phyloP scores from a whole-genome alignment of 2,797 vertebrate species.

The Pangasius larnaudii region DNA sequence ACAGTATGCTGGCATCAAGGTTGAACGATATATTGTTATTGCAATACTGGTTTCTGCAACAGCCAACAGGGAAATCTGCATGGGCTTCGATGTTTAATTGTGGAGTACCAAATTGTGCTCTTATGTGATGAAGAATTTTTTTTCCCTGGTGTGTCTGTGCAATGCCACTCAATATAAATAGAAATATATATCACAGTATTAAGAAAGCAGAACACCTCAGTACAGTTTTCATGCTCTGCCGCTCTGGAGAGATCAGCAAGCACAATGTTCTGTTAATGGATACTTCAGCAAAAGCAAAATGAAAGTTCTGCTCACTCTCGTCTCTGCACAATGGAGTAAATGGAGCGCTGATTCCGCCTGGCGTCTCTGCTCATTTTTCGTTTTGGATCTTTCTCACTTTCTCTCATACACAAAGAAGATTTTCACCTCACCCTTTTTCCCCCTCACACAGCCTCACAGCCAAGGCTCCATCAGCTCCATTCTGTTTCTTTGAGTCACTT shows the following conservation, averaged over 20 bases:
- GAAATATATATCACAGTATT: not conserved
- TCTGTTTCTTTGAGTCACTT: slow-evolving; percentile 1
- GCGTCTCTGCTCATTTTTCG: not conserved
- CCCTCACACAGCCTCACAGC: not conserved
- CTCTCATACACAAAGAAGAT: slow-evolving; percentile 12
- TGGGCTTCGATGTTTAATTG: not conserved
- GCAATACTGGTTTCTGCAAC: not conserved
- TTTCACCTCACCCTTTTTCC: not conserved
- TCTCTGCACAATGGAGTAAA: slow-evolving; percentile 3
- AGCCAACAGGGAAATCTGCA: not conserved
- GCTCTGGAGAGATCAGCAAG: slow-evolving; percentile 2
- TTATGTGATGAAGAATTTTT: not conserved
- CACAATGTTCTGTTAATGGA: too few relatives aligned
- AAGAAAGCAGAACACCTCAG: not conserved
- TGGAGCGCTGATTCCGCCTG: slow-evolving; percentile 8
- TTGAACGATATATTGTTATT: not conserved
- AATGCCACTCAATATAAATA: slow-evolving; percentile 1
- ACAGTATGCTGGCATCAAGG: not conserved
- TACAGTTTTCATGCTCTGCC: not conserved
- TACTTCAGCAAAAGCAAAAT: slow-evolving; percentile 6
- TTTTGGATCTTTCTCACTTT: not conserved
- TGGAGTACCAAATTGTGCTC: not conserved
- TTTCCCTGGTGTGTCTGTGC: not conserved
- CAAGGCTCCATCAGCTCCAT: not conserved
- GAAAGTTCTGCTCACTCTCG: slow-evolving; percentile 8